Base-by-base conservation (phyloP, 2,113 vertebrate genomes). In the Brachionichthys hirsutus region DNA sequence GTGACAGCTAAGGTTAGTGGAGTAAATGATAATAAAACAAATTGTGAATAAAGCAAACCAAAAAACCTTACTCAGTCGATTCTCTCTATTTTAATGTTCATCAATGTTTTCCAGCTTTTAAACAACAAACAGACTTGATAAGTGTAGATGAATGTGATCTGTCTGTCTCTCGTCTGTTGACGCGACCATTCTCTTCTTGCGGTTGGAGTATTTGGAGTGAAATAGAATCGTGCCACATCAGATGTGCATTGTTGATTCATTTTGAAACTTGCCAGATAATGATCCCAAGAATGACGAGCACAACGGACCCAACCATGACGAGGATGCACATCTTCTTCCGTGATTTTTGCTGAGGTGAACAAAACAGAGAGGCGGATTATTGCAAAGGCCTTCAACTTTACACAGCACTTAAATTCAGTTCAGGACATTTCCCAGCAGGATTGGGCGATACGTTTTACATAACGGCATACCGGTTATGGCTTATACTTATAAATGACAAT, bases 251-350 rank as follows among this genome's bases (percentile, higher is more conserved):
- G 48, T 62, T 62, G 54, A 7, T 45, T 96, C 90, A 95, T 49
- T 77, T 83, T 19, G 13, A 0, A 19, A 45, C 0, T 44, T 12
- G 1, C 91, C 90, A 95, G 82, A 98, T 92, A 66, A 94, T 45
- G 56, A 98, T 0, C 76, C 24, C 86, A 52, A 98, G 86, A 78
- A 98, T 76, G 60, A 78, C 0, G 34, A 85, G 67, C 40, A 79
- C 85, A 36, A 95, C 62, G 44, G 90, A 86, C 53, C 95, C 89
- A 45, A 95, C 92, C 86, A 94, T 70, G 44, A 90, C 82, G 66
- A 99, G 89, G 87, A 98, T 94, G 71, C 95, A 99, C 77, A 97
- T 96, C 94, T 96, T 99, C 95, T 98, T 99, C 60, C 95, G 92
- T 38, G 96, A 99, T 82, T 97, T 98, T 89, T 95, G 94, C 97